Evolutionary conservation across 2,113 vertebrate species (phyloP).

Genomic region (Gorsachius goisagi): DNA sequence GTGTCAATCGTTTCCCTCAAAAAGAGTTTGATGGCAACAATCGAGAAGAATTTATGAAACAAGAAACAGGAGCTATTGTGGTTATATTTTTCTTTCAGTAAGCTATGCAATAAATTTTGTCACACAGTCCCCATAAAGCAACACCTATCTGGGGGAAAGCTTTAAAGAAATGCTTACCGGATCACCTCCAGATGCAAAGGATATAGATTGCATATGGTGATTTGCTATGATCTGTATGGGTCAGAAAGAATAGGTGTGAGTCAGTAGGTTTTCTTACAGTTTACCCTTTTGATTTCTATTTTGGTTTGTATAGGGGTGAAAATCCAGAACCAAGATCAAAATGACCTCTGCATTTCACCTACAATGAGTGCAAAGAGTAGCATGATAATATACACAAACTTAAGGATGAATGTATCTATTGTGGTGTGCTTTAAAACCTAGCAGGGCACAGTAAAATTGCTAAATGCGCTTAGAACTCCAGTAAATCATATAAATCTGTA

Average conservation of each 20-base stretch:
- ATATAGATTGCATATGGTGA: slow-evolving; percentile 99
- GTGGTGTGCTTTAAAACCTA: not conserved
- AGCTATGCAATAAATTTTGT: not conserved
- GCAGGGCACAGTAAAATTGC: not conserved
- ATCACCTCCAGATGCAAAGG: slow-evolving; percentile 96
- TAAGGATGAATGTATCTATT: not conserved
- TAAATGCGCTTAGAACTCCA: not conserved
- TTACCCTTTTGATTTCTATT: not conserved
- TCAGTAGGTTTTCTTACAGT: not conserved
- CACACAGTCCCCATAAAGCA: not conserved
- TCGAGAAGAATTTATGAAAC: slow-evolving; percentile 5
- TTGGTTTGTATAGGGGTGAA: not conserved
- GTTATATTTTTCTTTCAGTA: not conserved
- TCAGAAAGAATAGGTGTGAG: slow-evolving; percentile 39
- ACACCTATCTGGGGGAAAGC: not conserved
- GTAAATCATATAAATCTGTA: not conserved
- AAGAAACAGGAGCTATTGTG: not conserved
- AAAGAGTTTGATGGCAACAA: not conserved
- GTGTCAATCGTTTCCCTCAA: not conserved
- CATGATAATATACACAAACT: not conserved
- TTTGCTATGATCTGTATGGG: slow-evolving; percentile 93
- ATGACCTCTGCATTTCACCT: not conserved
- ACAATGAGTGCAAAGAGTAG: not conserved
- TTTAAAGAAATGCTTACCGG: slow-evolving; percentile 81
- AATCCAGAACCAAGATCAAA: not conserved